Evolutionary conservation across 2,113 vertebrate genomes (phyloP), one percentile per base, ranked within the genome.

Genomic region (Tylochromis polylepis): DNA sequence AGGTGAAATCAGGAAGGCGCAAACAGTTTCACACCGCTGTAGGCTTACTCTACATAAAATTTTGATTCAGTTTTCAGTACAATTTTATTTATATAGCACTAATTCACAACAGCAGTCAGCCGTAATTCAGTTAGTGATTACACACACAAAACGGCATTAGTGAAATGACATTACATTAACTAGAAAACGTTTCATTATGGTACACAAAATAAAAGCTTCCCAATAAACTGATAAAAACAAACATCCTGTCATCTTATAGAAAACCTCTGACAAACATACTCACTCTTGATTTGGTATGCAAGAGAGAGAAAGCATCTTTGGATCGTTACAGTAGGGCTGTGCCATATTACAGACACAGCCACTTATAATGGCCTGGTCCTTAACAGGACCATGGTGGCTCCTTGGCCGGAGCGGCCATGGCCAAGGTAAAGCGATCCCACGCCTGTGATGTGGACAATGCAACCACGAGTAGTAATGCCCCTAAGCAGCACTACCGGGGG

Each of bases 381-480:
- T n/a, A n/a, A n/a, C n/a, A n/a, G n/a, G n/a, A n/a, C n/a, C 24
- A 8, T 59, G 57, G 57, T 31, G 57, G 27, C 57, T 16, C 57
- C 57, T 31, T 14, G 29, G 57, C 57, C 2, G 4, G 57, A 60
- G 58, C 1, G 27, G 58, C 27, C 27, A 3, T 60, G 58, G 58
- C 1, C 3, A 31, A 60, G n/a, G n/a, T n/a, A n/a, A n/a, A n/a
- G 0, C 5, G 0, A 60, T 1, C 58, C 1, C 27, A 60, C 15
- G 58, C 58, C 58, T 31, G 58, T 60, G 27, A 60, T 4, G 8
- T 10, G 58, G 1, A 60, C 58, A 60, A 60, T 16, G 58, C 31
- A 15, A 31, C 8, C 58, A 31, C 15, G 58, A 60, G 58, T 18
- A 31, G 15, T 31, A 60, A 60, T 15, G 1, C 15, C 15, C 0